phyloP scores from a whole-genome alignment of 2,113 vertebrate species.

The Spea bombifrons region DNA sequence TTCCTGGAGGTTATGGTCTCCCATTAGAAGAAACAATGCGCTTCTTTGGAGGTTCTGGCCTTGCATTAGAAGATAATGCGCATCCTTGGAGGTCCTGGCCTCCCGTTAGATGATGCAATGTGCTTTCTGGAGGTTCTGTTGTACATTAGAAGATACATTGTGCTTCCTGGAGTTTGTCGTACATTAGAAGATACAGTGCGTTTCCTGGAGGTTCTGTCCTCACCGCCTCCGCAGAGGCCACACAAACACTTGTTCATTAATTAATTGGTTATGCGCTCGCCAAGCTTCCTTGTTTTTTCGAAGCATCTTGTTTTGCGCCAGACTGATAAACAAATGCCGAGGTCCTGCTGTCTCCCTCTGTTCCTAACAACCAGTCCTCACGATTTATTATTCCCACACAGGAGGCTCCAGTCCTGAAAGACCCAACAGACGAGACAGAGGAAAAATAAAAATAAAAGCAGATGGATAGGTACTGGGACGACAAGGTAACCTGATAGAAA shows the following conservation, averaged over 20 bases:
- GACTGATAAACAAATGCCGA: slow-evolving; percentile 28
- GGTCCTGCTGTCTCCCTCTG: background rate
- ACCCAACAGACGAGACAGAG: background rate
- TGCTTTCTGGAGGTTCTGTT: too few species aligned
- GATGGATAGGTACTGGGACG: slow-evolving; percentile 4
- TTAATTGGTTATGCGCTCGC: background rate
- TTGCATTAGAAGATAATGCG: too few species aligned
- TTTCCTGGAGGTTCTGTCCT: background rate
- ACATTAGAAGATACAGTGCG: background rate
- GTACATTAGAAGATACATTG: too few species aligned
- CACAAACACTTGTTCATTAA: slow-evolving; percentile 14
- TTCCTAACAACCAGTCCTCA: background rate
- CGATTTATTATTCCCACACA: background rate
- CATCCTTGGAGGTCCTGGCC: too few species aligned
- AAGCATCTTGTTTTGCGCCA: slow-evolving; percentile 40
- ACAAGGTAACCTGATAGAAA: slow-evolving; percentile 15
- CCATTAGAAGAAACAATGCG: too few species aligned
- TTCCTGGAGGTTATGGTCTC: too few species aligned
- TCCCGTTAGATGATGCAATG: too few species aligned
- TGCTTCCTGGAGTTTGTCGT: background rate
- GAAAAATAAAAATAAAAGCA: slow-evolving; percentile 4
- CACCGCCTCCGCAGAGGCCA: slow-evolving; percentile 12
- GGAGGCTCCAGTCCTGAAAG: background rate
- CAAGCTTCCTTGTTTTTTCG: slow-evolving; percentile 8
- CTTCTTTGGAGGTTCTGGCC: too few species aligned